phyloP scores from a whole-genome alignment of 2,113 vertebrate species.

The Ahaetulla prasina region DNA sequence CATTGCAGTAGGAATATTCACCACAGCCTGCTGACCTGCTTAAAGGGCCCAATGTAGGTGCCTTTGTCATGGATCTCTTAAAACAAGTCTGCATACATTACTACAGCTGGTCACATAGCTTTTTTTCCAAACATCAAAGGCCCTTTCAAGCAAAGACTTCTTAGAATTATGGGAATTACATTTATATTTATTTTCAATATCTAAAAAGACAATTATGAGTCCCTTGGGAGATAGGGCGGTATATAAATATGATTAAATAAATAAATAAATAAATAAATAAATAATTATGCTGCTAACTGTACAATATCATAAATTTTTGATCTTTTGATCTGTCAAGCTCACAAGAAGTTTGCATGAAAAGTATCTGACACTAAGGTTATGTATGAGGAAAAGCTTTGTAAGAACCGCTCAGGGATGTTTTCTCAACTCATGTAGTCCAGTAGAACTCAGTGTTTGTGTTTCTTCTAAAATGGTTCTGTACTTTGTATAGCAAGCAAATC shows the following conservation, averaged over 20 bases:
- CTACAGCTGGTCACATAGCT: neutral
- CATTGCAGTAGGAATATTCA: neutral
- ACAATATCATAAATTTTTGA: neutral
- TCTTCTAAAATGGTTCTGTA: neutral
- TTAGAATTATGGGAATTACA: neutral
- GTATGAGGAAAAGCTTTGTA: neutral
- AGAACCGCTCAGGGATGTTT: neutral
- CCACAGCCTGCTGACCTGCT: neutral
- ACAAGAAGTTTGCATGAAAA: neutral
- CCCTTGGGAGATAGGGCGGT: no score
- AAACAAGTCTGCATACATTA: neutral
- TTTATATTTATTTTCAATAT: neutral
- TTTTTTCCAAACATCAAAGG: neutral
- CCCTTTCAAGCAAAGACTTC: neutral
- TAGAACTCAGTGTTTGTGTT: neutral
- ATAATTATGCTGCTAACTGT: neutral
- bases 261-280: no score
- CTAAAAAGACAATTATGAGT: no score
- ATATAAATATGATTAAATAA: no score
- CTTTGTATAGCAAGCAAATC: neutral
- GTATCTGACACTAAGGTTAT: neutral
- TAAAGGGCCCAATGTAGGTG: neutral
- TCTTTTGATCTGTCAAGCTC: neutral
- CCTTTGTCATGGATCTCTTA: neutral
- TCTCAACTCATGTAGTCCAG: no score